phyloP scores from a whole-genome alignment of 2,113 vertebrate species.

The Cyphomyrus plagiostoma region DNA sequence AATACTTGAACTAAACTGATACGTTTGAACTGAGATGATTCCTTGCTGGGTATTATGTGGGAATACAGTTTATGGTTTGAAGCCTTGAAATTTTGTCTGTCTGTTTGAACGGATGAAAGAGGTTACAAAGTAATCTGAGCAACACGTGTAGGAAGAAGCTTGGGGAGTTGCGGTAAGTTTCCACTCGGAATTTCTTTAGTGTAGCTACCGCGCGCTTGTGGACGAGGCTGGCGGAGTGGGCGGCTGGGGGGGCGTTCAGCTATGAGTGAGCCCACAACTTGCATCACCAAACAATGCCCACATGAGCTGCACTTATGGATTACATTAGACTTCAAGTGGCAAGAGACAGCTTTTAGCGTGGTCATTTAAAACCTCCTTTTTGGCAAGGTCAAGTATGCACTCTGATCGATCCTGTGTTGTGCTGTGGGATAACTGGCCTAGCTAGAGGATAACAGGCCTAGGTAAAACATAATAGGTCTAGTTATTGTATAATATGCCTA shows the following conservation, averaged over 20 bases:
- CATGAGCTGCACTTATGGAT: neutral
- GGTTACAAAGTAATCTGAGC: neutral
- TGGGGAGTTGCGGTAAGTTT: neutral
- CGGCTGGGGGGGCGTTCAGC: neutral
- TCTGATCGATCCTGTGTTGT: neutral
- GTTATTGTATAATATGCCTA: too few relatives aligned
- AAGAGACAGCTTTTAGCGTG: slow-evolving; percentile 6
- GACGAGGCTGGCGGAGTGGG: neutral
- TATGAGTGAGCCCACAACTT: neutral
- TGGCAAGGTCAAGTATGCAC: neutral
- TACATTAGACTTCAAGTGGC: slow-evolving; percentile 12
- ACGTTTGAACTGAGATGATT: neutral
- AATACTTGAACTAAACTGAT: neutral
- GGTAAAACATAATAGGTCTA: neutral
- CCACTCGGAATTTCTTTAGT: neutral
- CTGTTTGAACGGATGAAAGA: neutral
- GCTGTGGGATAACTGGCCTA: neutral
- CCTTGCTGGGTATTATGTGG: neutral
- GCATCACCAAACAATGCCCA: neutral
- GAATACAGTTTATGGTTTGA: neutral
- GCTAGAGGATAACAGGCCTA: neutral
- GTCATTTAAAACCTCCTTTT: slow-evolving; percentile 19
- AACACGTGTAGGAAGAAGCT: neutral
- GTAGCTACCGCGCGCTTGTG: neutral
- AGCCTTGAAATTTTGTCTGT: neutral